phyloP scores from a whole-genome alignment of 2,888 invertebrate genomes.

The Cephus pulcher region DNA sequence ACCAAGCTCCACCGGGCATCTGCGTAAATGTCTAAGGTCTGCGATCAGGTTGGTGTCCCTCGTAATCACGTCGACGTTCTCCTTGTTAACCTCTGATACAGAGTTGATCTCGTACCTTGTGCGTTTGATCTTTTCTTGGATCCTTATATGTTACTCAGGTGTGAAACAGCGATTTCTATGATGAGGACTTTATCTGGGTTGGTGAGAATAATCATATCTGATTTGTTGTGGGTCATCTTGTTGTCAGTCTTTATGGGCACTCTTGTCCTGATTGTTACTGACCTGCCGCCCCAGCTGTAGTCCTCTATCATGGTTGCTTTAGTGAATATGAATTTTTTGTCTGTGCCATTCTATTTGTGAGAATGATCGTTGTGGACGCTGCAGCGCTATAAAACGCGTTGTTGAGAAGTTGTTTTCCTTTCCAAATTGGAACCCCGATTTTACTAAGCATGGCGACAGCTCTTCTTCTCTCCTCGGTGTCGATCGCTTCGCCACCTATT shows the following conservation, averaged over 20 bases:
- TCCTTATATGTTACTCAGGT: slow-evolving; percentile 22
- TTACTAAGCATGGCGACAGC: too few species aligned
- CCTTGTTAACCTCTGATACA: background rate
- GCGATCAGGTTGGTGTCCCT: slow-evolving; percentile 9
- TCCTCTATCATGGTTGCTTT: background rate
- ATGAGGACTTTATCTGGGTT: slow-evolving; percentile 12
- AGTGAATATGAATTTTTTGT: background rate
- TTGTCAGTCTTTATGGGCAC: background rate
- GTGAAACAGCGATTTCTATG: slow-evolving; percentile 19
- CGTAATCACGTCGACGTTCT: background rate
- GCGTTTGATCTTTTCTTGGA: slow-evolving; percentile 22
- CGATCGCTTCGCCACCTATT: background rate
- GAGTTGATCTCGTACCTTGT: slow-evolving; percentile 19
- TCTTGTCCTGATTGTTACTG: slow-evolving; percentile 8
- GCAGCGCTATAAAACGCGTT: background rate
- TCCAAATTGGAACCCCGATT: background rate
- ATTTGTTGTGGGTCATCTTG: slow-evolving; percentile 14
- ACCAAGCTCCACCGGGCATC: too few species aligned
- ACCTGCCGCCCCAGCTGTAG: slow-evolving; percentile 1
- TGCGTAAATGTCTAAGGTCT: background rate
- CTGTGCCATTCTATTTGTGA: too few species aligned
- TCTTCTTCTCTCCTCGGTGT: background rate
- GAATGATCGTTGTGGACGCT: slow-evolving; percentile 58
- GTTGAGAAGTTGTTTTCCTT: background rate
- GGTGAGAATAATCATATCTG: slow-evolving; percentile 11